Base-by-base conservation (phyloP, 2,797 vertebrate species). In the Pipistrellus pipistrellus region DNA sequence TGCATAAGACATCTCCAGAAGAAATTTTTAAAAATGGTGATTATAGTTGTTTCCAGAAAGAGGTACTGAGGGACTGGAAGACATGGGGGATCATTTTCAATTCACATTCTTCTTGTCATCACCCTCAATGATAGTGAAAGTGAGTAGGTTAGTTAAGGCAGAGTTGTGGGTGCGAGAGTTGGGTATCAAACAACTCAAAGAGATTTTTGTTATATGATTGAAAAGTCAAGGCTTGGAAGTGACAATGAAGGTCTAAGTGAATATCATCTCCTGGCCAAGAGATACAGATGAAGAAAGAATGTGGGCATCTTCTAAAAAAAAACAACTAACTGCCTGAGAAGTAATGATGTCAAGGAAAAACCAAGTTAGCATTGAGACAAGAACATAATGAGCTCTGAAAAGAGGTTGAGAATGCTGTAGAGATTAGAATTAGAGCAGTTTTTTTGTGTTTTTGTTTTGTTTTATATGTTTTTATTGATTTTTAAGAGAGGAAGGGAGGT, bases 1-100 rank as follows among this genome's bases (percentile, higher is more conserved):
- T 73, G 7, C 46, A 68, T 72, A 94, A 93, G 91, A 77, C 80
- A 93, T 81, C 30, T 90, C 17, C 53, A 23, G 30, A 88, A 92
- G 23, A 55, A 51, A 85, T 62, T 14, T 6, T 6, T 72, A 23
- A 2, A 75, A 94, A 76, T 88, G 30, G 21, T 80, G 48, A 46
- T 72, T 59, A 85, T 13, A 73, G 44, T n/a, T 73, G 41, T 51
- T 86, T 86, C 7, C 85, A 92, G 21, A 78, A 11, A 27, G 10
- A 14, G 9, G 10, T 32, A 53, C 41, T 72, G 2, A 32, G 17
- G 20, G 7, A 30, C 55, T 78, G 25, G 59, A 77, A 89, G 44
- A 53, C 4, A 64, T 35, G 18, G 6, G 1, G 6, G 8, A 21
- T 4, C 14, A 35, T 80, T 85, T 86, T 46, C 55, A 57, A 69